Conservation (phyloP, 1,140 invertebrate genomes). For the Eulimnadia texana region DNA sequence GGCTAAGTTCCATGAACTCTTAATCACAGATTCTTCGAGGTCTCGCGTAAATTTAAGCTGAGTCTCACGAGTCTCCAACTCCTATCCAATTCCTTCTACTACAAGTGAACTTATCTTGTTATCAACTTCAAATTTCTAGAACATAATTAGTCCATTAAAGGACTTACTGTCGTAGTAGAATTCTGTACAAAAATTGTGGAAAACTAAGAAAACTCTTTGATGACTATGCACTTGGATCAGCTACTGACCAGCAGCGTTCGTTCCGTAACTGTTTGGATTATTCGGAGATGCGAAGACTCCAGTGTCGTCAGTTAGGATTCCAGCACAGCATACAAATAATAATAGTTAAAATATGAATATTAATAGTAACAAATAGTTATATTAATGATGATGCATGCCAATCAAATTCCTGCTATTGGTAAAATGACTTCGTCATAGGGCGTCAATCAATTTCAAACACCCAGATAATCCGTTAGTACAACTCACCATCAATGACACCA, state of each 20-base stretch:
- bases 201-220: neutral
- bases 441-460: too few species aligned
- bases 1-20: neutral
- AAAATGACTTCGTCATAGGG: neutral
- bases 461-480: too few species aligned
- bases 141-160: neutral
- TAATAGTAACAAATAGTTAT: too few species aligned
- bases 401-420: neutral
- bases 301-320: neutral
- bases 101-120: neutral
- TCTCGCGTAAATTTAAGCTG: too few species aligned
- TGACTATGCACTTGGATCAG: neutral
- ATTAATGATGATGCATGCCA: neutral
- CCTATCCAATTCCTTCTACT: too few species aligned
- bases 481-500: too few species aligned
- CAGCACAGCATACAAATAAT: neutral
- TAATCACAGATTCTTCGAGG: too few species aligned
- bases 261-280: neutral
- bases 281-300: neutral
- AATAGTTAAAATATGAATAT: too few species aligned
- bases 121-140: neutral
- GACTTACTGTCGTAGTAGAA: neutral
- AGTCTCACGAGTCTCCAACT: too few species aligned
- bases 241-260: neutral
- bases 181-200: neutral